A percentile compares a stretch with the other conserved stretches of the same genome.
Evolutionary conservation across 2,797 vertebrate genomes (phyloP).

Genomic region (Chelidonichthys spinosus): DNA sequence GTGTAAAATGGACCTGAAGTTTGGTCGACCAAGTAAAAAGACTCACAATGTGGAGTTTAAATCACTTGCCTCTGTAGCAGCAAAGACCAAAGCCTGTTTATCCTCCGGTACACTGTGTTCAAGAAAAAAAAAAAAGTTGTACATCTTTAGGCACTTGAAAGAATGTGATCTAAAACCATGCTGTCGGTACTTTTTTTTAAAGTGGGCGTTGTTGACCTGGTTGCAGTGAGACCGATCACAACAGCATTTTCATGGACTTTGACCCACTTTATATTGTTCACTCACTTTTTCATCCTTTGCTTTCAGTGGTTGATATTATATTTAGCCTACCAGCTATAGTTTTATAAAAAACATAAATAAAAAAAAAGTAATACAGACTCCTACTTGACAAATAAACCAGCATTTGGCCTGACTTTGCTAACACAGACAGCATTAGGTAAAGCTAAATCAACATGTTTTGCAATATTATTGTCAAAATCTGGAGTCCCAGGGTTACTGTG

Average conservation of each 20-base stretch:
- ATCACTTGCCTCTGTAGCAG: constrained; percentile 34
- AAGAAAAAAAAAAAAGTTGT: neutral
- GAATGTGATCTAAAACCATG: constrained; percentile 16
- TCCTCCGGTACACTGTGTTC: constrained; percentile 37
- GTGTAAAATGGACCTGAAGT: constrained; percentile 32
- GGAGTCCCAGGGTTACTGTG: neutral
- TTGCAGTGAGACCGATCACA: constrained; percentile 4
- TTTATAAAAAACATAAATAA: neutral
- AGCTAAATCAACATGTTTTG: constrained; percentile 2
- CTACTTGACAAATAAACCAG: constrained; percentile 25
- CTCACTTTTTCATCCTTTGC: constrained; percentile 1
- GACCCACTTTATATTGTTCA: constrained; percentile 7
- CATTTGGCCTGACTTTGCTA: constrained; percentile 9
- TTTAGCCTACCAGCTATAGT: constrained; percentile 8
- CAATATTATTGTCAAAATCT: neutral
- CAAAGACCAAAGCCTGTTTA: constrained; percentile 53
- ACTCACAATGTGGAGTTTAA: constrained; percentile 31
- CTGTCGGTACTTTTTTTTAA: constrained; percentile 1
- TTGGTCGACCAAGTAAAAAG: constrained; percentile 30
- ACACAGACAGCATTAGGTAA: constrained; percentile 4
- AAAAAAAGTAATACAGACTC: neutral
- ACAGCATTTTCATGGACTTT: constrained; percentile 17
- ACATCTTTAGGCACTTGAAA: neutral
- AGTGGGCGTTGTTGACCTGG: neutral
- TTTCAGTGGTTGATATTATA: neutral